Evolutionary conservation across 2,888 invertebrate species (phyloP).

Genomic region (Ennomos quercinarius): DNA sequence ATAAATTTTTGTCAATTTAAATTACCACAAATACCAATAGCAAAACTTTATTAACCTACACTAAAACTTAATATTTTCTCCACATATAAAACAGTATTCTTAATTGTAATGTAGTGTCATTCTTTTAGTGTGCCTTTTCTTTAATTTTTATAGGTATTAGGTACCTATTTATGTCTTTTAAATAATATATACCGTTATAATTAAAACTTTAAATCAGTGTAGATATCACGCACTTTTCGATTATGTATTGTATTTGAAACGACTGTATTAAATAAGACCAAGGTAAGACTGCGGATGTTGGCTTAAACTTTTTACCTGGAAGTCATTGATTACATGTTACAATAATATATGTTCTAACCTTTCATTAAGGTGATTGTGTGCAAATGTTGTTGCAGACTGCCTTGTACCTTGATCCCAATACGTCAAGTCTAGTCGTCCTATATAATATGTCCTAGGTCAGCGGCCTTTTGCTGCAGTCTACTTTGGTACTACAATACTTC

Average conservation of each 20-base stretch:
- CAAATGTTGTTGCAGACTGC: conserved; percentile 32
- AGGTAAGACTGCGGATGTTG: conserved; percentile 10
- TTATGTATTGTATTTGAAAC: neutral
- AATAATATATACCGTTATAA: too few relatives aligned
- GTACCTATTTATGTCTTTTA: too few relatives aligned
- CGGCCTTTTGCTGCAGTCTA: conserved; percentile 20
- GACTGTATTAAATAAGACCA: conserved; percentile 7
- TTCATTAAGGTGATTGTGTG: conserved; percentile 39
- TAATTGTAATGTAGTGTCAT: too few relatives aligned
- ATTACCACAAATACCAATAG: too few relatives aligned
- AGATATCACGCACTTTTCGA: too few relatives aligned
- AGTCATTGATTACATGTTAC: conserved; percentile 4
- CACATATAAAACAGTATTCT: too few relatives aligned
- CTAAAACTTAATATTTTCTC: too few relatives aligned
- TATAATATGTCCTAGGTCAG: conserved; percentile 35
- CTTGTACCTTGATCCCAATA: conserved; percentile 52
- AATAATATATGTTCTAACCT: conserved; percentile 10
- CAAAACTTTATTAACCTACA: too few relatives aligned
- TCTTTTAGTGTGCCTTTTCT: too few relatives aligned
- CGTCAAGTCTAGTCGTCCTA: conserved; percentile 34
- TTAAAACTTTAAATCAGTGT: too few relatives aligned
- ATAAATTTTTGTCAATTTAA: too few relatives aligned
- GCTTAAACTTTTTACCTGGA: conserved; percentile 13
- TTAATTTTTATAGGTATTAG: too few relatives aligned
- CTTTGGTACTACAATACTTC: conserved; percentile 6